Conservation (phyloP, 2,797 vertebrate species). For the Myotis planiceps region DNA sequence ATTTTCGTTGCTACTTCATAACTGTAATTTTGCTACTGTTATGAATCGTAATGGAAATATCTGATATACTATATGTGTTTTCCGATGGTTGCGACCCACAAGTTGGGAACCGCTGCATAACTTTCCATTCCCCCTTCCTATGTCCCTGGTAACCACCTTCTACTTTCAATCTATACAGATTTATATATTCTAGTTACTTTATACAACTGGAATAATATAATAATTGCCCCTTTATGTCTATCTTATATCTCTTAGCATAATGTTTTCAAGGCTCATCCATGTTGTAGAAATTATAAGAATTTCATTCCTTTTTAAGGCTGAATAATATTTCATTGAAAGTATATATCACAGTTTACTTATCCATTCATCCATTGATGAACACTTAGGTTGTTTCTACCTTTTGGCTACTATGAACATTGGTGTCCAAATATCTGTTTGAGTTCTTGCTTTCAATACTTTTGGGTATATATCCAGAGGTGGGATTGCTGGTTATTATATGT, state of each 20-base stretch:
- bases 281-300: not conserved
- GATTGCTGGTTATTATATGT: not conserved
- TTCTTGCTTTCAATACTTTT: not conserved
- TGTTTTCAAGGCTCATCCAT: not conserved
- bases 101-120: not conserved
- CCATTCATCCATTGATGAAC: not conserved
- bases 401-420: not conserved
- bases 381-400: not conserved
- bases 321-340: not conserved
- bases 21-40: no score
- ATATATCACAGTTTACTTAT: not conserved
- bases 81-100: no score
- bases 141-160: not conserved
- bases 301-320: constrained; percentile 3
- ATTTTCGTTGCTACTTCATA: no score
- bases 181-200: not conserved
- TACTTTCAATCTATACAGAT: not conserved
- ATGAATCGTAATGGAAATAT: no score
- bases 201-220: not conserved
- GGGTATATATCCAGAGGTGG: not conserved
- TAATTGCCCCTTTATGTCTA: not conserved
- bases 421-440: not conserved
- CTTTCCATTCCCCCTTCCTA: no score
- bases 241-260: not conserved
- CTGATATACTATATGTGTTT: no score